These are phyloP conservation scores for Coremacera marginata DNA, from an alignment of 2,888 invertebrate genomes.

Conservation along the genomic window DNA sequence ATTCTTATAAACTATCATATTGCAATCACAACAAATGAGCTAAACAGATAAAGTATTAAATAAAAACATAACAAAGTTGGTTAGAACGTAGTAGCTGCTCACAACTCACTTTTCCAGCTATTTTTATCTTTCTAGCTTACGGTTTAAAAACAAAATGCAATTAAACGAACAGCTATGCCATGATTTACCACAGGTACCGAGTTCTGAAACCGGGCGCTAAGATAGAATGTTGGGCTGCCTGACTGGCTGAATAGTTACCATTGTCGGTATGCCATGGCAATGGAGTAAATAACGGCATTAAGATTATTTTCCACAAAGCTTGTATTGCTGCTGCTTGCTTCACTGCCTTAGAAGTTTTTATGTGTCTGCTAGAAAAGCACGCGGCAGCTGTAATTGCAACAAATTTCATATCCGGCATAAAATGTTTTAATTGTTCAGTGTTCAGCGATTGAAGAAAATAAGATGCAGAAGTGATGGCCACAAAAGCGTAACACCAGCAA, in stretches of 20 bases:
- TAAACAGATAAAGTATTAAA: no score
- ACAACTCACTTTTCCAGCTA: no score
- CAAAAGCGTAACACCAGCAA: neutral
- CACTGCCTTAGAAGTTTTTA: neutral
- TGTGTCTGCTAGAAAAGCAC: neutral
- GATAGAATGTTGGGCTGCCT: neutral
- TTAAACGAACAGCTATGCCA: neutral
- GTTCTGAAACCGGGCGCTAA: no score
- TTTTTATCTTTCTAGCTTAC: no score
- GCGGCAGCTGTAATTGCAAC: constrained; percentile 6
- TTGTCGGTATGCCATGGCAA: neutral
- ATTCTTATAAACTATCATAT: no score
- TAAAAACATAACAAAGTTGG: no score
- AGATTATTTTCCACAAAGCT: neutral
- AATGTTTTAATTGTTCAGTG: constrained; percentile 11
- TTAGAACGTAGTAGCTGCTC: no score
- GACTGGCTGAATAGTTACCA: neutral
- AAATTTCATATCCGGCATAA: constrained; percentile 27
- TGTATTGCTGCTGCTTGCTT: neutral
- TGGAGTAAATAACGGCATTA: neutral
- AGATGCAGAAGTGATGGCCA: neutral
- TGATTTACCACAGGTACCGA: no score
- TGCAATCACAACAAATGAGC: no score
- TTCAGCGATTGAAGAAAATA: neutral
- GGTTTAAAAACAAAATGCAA: neutral